A percentile compares a stretch with the other conserved stretches of the same genome.
phyloP scores from a whole-genome alignment of 64 coral and sea anemone genomes.

The Catalaphyllia jardinei region DNA sequence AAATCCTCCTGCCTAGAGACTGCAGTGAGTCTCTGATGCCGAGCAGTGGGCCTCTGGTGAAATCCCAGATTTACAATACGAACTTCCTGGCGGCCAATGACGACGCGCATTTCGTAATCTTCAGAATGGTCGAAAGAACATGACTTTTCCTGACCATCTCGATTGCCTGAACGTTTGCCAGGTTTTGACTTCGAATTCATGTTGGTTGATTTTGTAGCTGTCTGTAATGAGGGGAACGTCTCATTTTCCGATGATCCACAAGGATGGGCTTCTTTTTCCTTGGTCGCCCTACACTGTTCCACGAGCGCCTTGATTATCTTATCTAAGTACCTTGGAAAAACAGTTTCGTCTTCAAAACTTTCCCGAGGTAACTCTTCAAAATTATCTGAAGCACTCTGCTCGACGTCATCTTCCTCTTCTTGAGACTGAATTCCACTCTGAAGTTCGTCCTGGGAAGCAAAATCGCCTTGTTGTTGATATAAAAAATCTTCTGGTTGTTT shows the following conservation, averaged over 20 bases:
- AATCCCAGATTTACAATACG: constrained; percentile 39
- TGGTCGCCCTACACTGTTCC: constrained; percentile 39
- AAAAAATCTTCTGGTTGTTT: too few species aligned
- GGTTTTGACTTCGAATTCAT: not conserved
- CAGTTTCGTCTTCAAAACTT: constrained; percentile 46
- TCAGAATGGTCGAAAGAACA: not conserved
- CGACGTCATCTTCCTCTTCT: not conserved
- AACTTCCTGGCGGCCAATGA: constrained; percentile 51
- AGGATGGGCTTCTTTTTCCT: not conserved
- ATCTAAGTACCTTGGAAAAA: constrained; percentile 54
- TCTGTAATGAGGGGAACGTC: constrained; percentile 36
- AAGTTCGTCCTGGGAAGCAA: not conserved
- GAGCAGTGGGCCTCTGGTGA: not conserved
- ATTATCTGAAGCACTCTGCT: not conserved
- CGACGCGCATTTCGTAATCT: not conserved
- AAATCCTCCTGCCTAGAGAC: not conserved
- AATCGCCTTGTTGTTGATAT: not conserved
- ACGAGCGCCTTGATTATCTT: constrained; percentile 74
- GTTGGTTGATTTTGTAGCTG: not conserved
- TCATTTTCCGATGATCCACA: constrained; percentile 2
- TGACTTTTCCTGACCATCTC: not conserved
- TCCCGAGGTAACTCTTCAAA: constrained; percentile 18
- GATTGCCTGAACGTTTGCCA: not conserved
- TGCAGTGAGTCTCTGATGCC: not conserved
- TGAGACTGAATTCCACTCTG: not conserved